These are phyloP conservation scores for Athetis lepigone DNA, from an alignment of 2,888 invertebrate species.

Conservation along the genomic window DNA sequence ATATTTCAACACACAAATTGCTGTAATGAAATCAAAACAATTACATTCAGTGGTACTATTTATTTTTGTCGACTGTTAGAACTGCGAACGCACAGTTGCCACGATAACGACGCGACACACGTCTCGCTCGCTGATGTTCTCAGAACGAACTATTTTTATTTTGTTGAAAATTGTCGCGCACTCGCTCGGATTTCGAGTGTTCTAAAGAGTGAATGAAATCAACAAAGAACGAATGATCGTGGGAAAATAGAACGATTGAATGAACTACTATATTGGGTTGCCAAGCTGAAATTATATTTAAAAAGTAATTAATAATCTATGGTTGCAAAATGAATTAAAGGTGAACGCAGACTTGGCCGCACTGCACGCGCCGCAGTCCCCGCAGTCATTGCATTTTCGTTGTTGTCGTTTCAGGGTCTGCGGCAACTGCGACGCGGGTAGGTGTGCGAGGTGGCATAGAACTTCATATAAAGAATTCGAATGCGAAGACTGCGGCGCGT, in stretches of 20 bases:
- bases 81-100: conserved; percentile 88
- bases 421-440: too few species aligned
- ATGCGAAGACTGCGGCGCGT: too few species aligned
- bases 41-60: conserved; percentile 58
- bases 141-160: conserved; percentile 63
- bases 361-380: too few species aligned
- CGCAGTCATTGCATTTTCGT: too few species aligned
- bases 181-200: not conserved
- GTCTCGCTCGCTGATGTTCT: conserved; percentile 82
- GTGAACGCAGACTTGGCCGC: too few species aligned
- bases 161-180: conserved; percentile 9
- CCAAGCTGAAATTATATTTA: conserved; percentile 24
- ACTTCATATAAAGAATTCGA: too few species aligned
- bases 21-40: conserved; percentile 60
- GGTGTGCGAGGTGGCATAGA: too few species aligned
- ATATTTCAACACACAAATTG: conserved; percentile 62
- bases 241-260: conserved; percentile 31
- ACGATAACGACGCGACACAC: conserved; percentile 80
- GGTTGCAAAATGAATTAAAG: conserved; percentile 1
- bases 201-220: conserved; percentile 42
- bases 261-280: conserved; percentile 18
- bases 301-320: conserved; percentile 17
- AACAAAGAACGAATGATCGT: conserved; percentile 37
- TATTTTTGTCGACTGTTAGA: conserved; percentile 67
- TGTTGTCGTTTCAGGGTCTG: too few species aligned